phyloP scores from a whole-genome alignment of 2,113 vertebrate genomes.

The Chelonoidis abingdonii region DNA sequence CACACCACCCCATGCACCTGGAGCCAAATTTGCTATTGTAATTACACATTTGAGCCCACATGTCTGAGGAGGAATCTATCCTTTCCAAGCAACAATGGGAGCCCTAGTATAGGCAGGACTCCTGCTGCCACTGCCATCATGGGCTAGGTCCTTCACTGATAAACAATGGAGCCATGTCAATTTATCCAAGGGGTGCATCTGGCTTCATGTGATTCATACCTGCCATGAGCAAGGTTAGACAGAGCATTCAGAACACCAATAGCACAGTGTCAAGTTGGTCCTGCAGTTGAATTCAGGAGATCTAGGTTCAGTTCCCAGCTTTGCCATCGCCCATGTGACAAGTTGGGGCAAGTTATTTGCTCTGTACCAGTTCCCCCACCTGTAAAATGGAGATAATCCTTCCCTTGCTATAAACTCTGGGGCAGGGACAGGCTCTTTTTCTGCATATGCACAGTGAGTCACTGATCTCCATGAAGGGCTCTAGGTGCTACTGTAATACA shows the following conservation, averaged over 20 bases:
- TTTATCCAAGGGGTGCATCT: conserved; percentile 1
- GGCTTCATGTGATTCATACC: background rate
- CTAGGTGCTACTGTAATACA: rapidly evolving
- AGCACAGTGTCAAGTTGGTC: conserved; percentile 9
- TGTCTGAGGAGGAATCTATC: background rate
- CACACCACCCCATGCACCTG: too few species aligned
- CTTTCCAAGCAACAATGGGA: background rate
- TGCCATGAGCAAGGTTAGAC: background rate
- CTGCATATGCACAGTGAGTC: background rate
- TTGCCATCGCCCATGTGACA: background rate
- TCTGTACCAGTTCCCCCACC: rapidly evolving
- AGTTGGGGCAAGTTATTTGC: background rate
- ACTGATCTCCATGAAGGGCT: rapidly evolving
- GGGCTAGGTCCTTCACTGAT: background rate
- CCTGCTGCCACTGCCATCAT: background rate
- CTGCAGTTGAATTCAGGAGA: conserved; percentile 2
- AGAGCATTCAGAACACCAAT: background rate
- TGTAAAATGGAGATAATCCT: background rate
- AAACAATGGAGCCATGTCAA: background rate
- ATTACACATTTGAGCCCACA: background rate
- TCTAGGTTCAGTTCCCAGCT: background rate
- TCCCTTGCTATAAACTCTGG: background rate
- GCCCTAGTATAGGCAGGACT: background rate
- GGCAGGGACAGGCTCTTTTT: background rate
- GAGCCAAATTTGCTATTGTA: background rate